Evolutionary conservation across 2,888 invertebrate species (phyloP).

Genomic region (Lasius fuliginosus): DNA sequence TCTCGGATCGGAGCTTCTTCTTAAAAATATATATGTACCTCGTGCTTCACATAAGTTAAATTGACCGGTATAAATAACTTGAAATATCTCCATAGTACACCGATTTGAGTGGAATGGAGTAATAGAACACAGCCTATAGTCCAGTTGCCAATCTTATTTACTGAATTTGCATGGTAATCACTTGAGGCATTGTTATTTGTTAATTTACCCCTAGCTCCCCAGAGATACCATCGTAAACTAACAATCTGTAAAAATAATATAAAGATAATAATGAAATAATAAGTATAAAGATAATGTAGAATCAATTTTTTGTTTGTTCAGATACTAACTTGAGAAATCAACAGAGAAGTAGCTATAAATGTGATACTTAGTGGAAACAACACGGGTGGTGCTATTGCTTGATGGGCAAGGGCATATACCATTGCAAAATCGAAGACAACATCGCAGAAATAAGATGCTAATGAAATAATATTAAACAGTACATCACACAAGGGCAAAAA

Average conservation of each 20-base stretch:
- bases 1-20: background rate
- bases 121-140: slow-evolving; percentile 87
- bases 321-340: slow-evolving; percentile 90
- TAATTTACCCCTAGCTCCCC: slow-evolving; percentile 84
- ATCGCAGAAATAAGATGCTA: slow-evolving; percentile 96
- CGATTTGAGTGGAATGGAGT: slow-evolving; percentile 90
- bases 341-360: slow-evolving; percentile 91
- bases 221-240: slow-evolving; percentile 92
- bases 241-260: slow-evolving; percentile 87
- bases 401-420: slow-evolving; percentile 93
- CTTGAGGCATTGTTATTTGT: slow-evolving; percentile 67
- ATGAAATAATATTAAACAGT: slow-evolving; percentile 95
- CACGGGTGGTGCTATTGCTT: slow-evolving; percentile 78
- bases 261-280: background rate
- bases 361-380: slow-evolving; percentile 87
- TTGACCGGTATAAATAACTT: slow-evolving; percentile 94
- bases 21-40: slow-evolving; percentile 87
- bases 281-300: background rate
- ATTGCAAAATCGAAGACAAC: slow-evolving; percentile 95
- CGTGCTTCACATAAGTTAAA: slow-evolving; percentile 93
- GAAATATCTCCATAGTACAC: slow-evolving; percentile 94
- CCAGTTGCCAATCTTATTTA: slow-evolving; percentile 80
- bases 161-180: slow-evolving; percentile 73
- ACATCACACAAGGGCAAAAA: slow-evolving; percentile 97
- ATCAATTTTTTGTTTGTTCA: background rate